These are phyloP conservation scores for Philonicus albiceps DNA, from an alignment of 2,888 invertebrate genomes.

Conservation along the genomic window DNA sequence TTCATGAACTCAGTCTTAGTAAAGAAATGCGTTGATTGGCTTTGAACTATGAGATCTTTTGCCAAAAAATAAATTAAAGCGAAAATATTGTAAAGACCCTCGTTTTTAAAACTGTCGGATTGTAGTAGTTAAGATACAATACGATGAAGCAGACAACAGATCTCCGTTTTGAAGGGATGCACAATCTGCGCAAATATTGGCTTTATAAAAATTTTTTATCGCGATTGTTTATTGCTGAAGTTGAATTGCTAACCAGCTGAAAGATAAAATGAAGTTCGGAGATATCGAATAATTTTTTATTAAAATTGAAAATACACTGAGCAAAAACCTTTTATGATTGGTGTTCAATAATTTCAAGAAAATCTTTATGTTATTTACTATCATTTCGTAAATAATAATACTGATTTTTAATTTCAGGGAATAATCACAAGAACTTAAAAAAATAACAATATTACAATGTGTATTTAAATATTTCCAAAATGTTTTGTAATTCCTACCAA, in stretches of 20 bases:
- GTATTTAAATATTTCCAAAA: too few relatives aligned
- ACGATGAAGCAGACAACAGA: neutral
- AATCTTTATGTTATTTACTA: too few relatives aligned
- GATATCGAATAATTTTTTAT: neutral
- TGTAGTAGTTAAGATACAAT: neutral
- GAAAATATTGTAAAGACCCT: neutral
- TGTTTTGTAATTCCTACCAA: too few relatives aligned
- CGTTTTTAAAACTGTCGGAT: neutral
- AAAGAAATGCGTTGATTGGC: neutral
- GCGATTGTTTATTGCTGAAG: neutral
- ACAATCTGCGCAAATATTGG: neutral
- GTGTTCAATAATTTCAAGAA: too few relatives aligned
- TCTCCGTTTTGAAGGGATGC: neutral
- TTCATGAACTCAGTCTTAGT: neutral
- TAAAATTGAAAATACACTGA: too few relatives aligned
- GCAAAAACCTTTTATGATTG: too few relatives aligned
- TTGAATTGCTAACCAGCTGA: neutral
- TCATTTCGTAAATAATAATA: too few relatives aligned
- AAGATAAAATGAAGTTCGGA: neutral
- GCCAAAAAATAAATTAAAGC: neutral
- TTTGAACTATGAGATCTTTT: neutral
- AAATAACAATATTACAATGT: too few relatives aligned
- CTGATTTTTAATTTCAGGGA: too few relatives aligned
- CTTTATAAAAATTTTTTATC: neutral
- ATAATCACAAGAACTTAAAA: too few relatives aligned